Evolutionary conservation across 1,140 invertebrate genomes (phyloP).

Genomic region (Telenomus remus): DNA sequence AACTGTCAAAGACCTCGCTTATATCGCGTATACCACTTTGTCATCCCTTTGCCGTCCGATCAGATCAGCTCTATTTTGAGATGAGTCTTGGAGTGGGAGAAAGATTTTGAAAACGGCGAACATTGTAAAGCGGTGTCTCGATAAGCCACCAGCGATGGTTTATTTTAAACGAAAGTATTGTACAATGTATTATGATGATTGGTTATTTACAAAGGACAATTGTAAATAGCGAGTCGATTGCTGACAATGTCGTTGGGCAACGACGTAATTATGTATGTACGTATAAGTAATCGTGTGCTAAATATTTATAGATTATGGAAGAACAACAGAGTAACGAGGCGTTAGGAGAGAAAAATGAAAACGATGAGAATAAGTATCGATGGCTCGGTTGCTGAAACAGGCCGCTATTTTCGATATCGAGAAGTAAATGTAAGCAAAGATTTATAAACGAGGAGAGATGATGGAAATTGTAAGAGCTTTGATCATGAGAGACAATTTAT

Average conservation of each 20-base stretch:
- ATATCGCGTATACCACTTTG: conserved; percentile 34
- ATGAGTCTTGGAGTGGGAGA: conserved; percentile 6
- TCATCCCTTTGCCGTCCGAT: conserved; percentile 23
- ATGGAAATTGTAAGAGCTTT: conserved; percentile 18
- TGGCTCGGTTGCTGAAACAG: conserved; percentile 39
- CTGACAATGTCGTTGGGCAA: neutral
- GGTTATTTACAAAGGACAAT: conserved; percentile 14
- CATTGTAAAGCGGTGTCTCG: conserved; percentile 31
- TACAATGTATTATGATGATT: conserved; percentile 10
- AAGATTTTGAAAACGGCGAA: conserved; percentile 3
- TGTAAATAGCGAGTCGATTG: conserved; percentile 47
- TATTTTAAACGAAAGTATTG: conserved; percentile 24
- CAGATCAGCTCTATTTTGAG: conserved; percentile 10
- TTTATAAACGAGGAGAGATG: conserved; percentile 21
- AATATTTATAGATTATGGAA: conserved; percentile 32
- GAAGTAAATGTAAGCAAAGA: conserved; percentile 26
- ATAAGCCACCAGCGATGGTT: conserved; percentile 32
- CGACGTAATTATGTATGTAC: conserved; percentile 24
- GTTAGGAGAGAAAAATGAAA: conserved; percentile 8
- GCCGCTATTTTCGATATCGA: conserved; percentile 51
- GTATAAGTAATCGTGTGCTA: conserved; percentile 51
- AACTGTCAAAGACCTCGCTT: conserved; percentile 30
- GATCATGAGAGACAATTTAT: neutral
- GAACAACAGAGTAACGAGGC: neutral
- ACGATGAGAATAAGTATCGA: conserved; percentile 24